Percentiles rank a stretch among this genome's conserved stretches.
phyloP scores from a whole-genome alignment of 2,797 vertebrate species.

The Acanthornis magna region DNA sequence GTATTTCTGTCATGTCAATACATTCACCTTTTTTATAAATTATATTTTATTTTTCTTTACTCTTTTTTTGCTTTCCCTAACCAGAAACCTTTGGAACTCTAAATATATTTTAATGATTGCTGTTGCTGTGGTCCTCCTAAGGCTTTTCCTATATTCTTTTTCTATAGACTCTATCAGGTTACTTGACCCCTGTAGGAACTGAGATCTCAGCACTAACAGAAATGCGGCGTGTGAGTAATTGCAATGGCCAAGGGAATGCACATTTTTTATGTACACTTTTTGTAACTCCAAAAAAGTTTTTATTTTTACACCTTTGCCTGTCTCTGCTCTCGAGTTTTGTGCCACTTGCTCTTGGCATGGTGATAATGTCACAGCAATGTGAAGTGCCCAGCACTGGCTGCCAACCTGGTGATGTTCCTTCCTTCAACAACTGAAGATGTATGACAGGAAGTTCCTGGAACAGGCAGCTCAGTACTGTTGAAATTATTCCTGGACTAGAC shows the following conservation, averaged over 20 bases:
- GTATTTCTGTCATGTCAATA: neutral
- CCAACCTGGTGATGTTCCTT: neutral
- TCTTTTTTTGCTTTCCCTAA: neutral
- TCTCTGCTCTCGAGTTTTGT: neutral
- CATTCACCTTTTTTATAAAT: neutral
- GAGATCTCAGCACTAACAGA: conserved; percentile 87
- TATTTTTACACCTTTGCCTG: neutral
- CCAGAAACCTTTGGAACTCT: neutral
- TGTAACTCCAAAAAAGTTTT: neutral
- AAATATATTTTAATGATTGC: neutral
- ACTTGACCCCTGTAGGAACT: conserved; percentile 87
- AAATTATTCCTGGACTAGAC: neutral
- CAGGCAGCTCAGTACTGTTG: neutral
- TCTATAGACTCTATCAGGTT: conserved; percentile 85
- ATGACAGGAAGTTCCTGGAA: neutral
- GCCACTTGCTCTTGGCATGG: neutral
- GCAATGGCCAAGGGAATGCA: neutral
- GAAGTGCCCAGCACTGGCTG: neutral
- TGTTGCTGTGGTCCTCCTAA: conserved; percentile 14
- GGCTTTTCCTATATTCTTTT: conserved; percentile 39
- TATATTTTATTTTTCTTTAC: neutral
- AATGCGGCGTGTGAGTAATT: conserved; percentile 88
- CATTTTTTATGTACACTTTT: neutral
- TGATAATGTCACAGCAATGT: neutral
- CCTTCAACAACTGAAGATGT: neutral